A percentile compares a stretch with the other conserved stretches of the same genome.
phyloP scores from a whole-genome alignment of 2,797 vertebrate genomes.

The Gadopsis bispinosus region DNA sequence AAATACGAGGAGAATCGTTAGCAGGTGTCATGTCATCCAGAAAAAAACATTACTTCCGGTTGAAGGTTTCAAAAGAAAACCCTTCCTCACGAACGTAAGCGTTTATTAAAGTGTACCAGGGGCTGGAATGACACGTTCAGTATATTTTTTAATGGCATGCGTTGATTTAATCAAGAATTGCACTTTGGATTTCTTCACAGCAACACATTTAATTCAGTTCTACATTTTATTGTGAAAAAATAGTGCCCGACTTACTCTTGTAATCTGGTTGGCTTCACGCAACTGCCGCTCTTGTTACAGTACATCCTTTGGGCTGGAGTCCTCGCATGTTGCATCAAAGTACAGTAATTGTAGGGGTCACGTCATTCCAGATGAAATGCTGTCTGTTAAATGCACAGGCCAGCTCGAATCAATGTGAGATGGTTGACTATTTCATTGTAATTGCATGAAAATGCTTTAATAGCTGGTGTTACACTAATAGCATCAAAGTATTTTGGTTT shows the following conservation, averaged over 20 bases:
- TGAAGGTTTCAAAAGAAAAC: constrained; percentile 8
- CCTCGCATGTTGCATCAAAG: constrained; percentile 1
- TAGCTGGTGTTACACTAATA: neutral
- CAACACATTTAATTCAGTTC: neutral
- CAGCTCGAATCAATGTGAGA: neutral
- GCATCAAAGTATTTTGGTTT: neutral
- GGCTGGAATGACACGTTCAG: accelerated
- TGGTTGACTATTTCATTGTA: neutral
- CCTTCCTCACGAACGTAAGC: accelerated
- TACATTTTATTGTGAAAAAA: constrained; percentile 39
- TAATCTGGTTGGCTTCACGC: neutral
- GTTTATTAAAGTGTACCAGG: neutral
- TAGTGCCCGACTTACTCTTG: neutral
- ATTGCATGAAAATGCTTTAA: neutral
- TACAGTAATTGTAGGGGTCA: constrained; percentile 49
- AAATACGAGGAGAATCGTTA: neutral
- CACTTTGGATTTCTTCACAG: neutral
- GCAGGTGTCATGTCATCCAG: neutral
- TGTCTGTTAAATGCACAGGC: neutral
- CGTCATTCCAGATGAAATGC: neutral
- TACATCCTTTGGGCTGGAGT: too few species aligned
- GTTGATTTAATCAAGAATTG: accelerated
- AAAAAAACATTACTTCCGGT: constrained; percentile 8
- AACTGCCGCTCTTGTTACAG: neutral
- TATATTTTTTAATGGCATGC: accelerated